A percentile compares a stretch with the other conserved stretches of the same genome.
Conservation (phyloP, 2,797 vertebrate genomes). For the Lagodon rhomboides region DNA sequence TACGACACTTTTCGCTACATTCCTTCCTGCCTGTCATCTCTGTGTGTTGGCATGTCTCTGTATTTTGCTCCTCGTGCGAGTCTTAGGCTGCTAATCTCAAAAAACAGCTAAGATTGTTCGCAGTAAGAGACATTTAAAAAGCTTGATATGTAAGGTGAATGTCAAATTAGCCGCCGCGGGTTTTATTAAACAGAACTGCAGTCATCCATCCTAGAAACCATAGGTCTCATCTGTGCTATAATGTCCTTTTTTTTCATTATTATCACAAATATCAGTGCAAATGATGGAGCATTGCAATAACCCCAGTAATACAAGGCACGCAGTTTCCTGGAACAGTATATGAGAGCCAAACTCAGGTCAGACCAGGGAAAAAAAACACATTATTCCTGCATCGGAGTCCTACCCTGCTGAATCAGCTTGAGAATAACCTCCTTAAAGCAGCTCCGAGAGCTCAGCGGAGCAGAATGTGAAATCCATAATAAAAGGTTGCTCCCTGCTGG, state of each 20-base stretch:
- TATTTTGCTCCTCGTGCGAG: conserved; percentile 1
- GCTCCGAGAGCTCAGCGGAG: conserved; percentile 16
- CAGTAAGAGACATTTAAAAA: neutral
- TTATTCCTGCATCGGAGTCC: conserved; percentile 17
- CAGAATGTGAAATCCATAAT: conserved; percentile 35
- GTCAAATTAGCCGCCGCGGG: conserved; percentile 6
- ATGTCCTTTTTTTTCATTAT: neutral
- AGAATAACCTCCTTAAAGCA: conserved; percentile 41
- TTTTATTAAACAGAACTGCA: conserved; percentile 3
- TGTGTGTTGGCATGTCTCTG: conserved; percentile 1
- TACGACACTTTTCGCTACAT: conserved; percentile 2
- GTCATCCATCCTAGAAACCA: neutral
- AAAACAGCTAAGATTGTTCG: neutral
- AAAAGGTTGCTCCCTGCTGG: conserved; percentile 75
- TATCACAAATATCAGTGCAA: conserved; percentile 2
- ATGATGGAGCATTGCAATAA: conserved; percentile 15
- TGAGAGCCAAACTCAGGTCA: conserved; percentile 37
- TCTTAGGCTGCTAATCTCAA: conserved; percentile 10
- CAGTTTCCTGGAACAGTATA: conserved; percentile 12
- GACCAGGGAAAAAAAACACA: conserved; percentile 11
- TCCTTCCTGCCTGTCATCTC: conserved; percentile 13
- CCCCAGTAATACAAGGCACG: conserved; percentile 12
- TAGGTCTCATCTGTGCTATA: neutral
- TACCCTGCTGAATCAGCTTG: conserved; percentile 64
- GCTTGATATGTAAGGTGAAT: neutral